These are phyloP conservation scores for Margarornis squamiger DNA, from an alignment of 2,797 vertebrate genomes.

Conservation along the genomic window DNA sequence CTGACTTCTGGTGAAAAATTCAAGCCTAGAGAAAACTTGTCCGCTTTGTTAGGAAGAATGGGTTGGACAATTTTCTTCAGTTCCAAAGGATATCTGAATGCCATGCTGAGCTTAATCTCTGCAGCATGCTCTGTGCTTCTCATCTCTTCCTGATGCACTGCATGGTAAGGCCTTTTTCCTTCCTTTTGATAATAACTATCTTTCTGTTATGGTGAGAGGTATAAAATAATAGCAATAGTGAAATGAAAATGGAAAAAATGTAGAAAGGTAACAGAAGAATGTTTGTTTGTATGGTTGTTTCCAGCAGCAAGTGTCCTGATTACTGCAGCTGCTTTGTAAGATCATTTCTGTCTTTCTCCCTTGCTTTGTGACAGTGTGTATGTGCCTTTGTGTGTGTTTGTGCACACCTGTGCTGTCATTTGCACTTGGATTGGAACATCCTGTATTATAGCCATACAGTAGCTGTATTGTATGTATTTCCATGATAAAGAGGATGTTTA, in stretches of 20 bases:
- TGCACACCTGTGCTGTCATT: constrained; percentile 9
- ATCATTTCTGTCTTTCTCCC: constrained; percentile 15
- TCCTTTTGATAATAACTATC: constrained; percentile 26
- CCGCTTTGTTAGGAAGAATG: constrained; percentile 74
- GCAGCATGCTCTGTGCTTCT: constrained; percentile 87
- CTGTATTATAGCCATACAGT: not conserved
- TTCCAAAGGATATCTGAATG: constrained; percentile 66
- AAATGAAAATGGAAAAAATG: not conserved
- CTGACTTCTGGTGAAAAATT: constrained; percentile 70
- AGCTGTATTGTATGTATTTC: not conserved
- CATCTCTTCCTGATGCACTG: constrained; percentile 95
- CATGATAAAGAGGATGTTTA: not conserved
- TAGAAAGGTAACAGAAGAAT: not conserved
- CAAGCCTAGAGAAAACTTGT: constrained; percentile 70
- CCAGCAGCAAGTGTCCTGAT: constrained; percentile 20
- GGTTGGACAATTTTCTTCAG: constrained; percentile 70
- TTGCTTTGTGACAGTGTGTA: not conserved
- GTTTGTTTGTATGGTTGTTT: not conserved
- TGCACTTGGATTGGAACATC: not conserved
- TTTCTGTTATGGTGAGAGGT: not conserved
- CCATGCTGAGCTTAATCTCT: constrained; percentile 73
- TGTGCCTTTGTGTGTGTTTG: not conserved
- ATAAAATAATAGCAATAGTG: not conserved
- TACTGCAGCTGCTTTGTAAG: constrained; percentile 53
- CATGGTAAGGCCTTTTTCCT: constrained; percentile 86